phyloP scores from a whole-genome alignment of 2,888 invertebrate genomes.

The Arge pagana region DNA sequence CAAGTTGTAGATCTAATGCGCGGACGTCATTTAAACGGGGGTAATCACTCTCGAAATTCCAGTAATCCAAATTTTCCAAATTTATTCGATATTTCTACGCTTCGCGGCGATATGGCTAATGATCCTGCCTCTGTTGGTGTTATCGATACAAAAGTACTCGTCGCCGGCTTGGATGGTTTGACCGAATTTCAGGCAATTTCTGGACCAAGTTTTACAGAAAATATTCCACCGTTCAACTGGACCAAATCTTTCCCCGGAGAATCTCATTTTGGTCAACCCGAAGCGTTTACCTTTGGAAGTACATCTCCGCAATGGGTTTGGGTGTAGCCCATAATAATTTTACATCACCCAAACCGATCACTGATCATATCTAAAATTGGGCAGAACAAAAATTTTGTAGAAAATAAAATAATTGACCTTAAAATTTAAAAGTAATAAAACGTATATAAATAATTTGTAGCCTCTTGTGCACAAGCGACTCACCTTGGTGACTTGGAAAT shows the following conservation, averaged over 20 bases:
- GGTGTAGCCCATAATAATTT: constrained; percentile 50
- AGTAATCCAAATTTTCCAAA: background rate
- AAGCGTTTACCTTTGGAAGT: constrained; percentile 72
- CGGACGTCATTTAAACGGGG: constrained; percentile 56
- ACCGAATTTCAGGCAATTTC: constrained; percentile 49
- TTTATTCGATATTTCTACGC: constrained; percentile 30
- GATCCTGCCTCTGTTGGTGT: constrained; percentile 59
- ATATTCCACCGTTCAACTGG: constrained; percentile 74
- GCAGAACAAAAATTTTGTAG: too few species aligned
- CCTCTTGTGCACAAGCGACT: constrained; percentile 14
- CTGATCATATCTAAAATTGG: too few species aligned
- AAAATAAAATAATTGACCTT: too few species aligned
- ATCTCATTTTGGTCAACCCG: constrained; percentile 75
- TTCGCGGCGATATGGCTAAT: constrained; percentile 49
- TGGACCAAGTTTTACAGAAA: constrained; percentile 50
- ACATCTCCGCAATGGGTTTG: constrained; percentile 66
- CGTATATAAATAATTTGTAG: too few species aligned
- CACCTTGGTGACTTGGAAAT: constrained; percentile 11
- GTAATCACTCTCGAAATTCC: background rate
- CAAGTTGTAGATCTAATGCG: constrained; percentile 62
- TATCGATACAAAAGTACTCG: constrained; percentile 64
- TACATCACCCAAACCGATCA: background rate
- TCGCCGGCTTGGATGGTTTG: constrained; percentile 53
- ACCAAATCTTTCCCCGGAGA: constrained; percentile 66
- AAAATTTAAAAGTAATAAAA: too few species aligned